Evolutionary conservation across 2,113 vertebrate genomes (phyloP).

Genomic region (Mesocricetus auratus): DNA sequence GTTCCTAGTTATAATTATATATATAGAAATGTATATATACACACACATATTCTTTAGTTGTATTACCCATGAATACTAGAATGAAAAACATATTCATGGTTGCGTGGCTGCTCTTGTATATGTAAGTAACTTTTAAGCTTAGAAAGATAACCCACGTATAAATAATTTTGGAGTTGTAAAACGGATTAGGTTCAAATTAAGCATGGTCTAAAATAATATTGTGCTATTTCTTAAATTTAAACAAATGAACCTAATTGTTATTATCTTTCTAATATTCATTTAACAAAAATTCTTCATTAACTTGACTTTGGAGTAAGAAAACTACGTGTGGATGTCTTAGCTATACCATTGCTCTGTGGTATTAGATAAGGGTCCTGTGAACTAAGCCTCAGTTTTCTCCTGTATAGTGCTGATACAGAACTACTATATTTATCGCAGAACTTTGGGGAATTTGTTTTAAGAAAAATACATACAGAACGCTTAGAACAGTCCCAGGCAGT

Average conservation of each 20-base stretch:
- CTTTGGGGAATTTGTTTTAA: neutral
- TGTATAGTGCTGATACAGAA: neutral
- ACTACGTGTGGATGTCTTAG: neutral
- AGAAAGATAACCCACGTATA: neutral
- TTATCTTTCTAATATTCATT: conserved; percentile 34
- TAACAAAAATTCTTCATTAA: conserved; percentile 25
- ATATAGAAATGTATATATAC: neutral
- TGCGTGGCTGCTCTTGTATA: conserved; percentile 23
- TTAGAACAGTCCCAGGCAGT: neutral
- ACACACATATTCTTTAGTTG: conserved; percentile 34
- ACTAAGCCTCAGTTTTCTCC: neutral
- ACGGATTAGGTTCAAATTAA: conserved; percentile 7
- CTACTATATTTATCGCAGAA: neutral
- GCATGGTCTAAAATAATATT: neutral
- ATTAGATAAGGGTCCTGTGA: neutral
- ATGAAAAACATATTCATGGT: conserved; percentile 48
- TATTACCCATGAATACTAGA: conserved; percentile 56
- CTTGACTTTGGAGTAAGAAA: conserved; percentile 18
- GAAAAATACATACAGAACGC: neutral
- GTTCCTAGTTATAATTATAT: conserved; percentile 63
- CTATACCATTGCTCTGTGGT: neutral
- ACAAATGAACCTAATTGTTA: conserved; percentile 3
- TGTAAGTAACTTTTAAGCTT: neutral
- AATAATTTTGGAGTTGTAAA: conserved; percentile 56
- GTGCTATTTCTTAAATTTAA: conserved; percentile 24